phyloP scores from a whole-genome alignment of 2,113 vertebrate genomes.

The Lynx canadensis region DNA sequence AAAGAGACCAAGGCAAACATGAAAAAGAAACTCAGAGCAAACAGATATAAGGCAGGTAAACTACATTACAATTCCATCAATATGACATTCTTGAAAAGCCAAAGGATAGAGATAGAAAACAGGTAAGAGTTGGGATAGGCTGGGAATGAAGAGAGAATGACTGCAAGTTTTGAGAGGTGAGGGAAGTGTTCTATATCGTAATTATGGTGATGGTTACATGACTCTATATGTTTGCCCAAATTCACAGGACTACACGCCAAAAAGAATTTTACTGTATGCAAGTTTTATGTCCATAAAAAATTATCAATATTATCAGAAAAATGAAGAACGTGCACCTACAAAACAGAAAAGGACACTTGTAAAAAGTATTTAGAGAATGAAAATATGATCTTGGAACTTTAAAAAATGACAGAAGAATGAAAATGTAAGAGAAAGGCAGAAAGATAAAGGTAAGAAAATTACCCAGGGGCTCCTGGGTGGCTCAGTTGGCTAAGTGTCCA shows the following conservation, averaged over 20 bases:
- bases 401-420: not conserved
- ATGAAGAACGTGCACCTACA: not conserved
- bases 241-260: not conserved
- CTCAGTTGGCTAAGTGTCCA: too few relatives aligned
- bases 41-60: not conserved
- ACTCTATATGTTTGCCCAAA: not conserved
- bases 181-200: not conserved
- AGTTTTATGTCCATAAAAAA: not conserved
- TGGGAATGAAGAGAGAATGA: not conserved
- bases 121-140: not conserved
- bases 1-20: not conserved
- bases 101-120: not conserved
- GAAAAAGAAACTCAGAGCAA: not conserved
- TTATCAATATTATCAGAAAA: not conserved
- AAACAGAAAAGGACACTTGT: not conserved
- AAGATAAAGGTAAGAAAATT: not conserved
- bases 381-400: not conserved
- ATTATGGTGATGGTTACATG: not conserved
- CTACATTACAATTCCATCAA: not conserved
- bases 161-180: not conserved
- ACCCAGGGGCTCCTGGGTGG: too few relatives aligned
- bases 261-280: not conserved
- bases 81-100: not conserved
- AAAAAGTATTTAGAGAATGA: not conserved
- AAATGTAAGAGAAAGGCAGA: not conserved